Conservation (phyloP, 2,113 vertebrate species). For the Rhea americana region DNA sequence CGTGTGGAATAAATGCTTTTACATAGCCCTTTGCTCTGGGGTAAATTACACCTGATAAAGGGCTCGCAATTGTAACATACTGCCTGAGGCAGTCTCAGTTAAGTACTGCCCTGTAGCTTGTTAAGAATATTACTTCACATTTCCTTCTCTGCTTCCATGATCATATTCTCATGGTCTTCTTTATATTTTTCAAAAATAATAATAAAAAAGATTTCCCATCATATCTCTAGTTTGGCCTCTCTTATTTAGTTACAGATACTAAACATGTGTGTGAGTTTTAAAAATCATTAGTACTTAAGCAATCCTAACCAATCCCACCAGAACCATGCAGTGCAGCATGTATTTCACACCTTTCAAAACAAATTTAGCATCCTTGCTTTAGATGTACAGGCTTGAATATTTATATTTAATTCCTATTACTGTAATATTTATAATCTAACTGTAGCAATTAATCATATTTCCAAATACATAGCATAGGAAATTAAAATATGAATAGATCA, state of each 20-base stretch:
- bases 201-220: background rate
- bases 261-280: background rate
- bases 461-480: background rate
- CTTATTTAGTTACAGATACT: background rate
- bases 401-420: background rate
- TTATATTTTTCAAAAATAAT: background rate
- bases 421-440: background rate
- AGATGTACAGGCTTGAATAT: background rate
- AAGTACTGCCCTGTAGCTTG: background rate
- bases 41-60: background rate
- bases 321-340: constrained; percentile 7
- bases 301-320: constrained; percentile 3
- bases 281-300: background rate
- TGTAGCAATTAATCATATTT: background rate
- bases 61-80: background rate
- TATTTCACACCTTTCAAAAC: background rate
- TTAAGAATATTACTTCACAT: background rate
- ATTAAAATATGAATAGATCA: background rate
- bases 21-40: background rate
- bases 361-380: background rate
- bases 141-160: background rate
- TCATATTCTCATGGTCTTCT: background rate
- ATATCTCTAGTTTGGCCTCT: background rate
- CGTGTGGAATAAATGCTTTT: background rate
- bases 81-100: background rate